phyloP scores from a whole-genome alignment of 1,140 invertebrate genomes.

The Subanguina moxae region DNA sequence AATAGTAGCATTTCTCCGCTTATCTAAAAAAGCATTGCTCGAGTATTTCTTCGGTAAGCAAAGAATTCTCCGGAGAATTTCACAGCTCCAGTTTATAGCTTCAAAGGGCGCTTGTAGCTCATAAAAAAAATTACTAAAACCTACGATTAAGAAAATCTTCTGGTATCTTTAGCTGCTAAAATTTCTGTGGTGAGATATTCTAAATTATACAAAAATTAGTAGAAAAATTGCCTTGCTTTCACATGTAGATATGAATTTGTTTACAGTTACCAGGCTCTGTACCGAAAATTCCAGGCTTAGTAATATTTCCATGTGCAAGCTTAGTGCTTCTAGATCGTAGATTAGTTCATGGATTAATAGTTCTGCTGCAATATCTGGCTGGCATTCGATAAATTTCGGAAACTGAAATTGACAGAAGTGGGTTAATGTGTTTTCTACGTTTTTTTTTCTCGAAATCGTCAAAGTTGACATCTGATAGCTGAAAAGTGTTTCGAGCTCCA shows the following conservation, averaged over 20 bases:
- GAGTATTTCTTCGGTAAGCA: too few species aligned
- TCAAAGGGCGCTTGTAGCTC: too few species aligned
- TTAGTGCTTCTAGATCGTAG: conserved; percentile 11
- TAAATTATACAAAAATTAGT: conserved; percentile 16
- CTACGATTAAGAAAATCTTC: conserved; percentile 4
- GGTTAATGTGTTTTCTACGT: too few species aligned
- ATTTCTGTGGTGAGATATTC: not conserved
- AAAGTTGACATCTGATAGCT: too few species aligned
- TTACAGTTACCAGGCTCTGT: conserved; percentile 29
- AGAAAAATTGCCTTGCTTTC: conserved; percentile 28
- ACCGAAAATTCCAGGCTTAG: conserved; percentile 26
- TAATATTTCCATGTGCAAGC: conserved; percentile 25
- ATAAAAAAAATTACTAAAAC: conserved; percentile 11
- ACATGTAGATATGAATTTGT: conserved; percentile 26
- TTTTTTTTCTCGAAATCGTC: too few species aligned
- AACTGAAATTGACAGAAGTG: too few species aligned
- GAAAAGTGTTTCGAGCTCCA: too few species aligned
- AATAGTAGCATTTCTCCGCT: not conserved
- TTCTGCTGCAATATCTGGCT: conserved; percentile 35
- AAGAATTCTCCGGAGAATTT: too few species aligned
- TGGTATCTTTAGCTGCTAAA: conserved; percentile 1
- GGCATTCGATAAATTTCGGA: conserved; percentile 20
- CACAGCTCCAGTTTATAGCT: not conserved
- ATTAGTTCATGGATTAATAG: conserved; percentile 22
- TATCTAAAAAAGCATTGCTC: too few species aligned